Evolutionary conservation across 2,888 invertebrate genomes (phyloP).

Genomic region (Unio pictorum): DNA sequence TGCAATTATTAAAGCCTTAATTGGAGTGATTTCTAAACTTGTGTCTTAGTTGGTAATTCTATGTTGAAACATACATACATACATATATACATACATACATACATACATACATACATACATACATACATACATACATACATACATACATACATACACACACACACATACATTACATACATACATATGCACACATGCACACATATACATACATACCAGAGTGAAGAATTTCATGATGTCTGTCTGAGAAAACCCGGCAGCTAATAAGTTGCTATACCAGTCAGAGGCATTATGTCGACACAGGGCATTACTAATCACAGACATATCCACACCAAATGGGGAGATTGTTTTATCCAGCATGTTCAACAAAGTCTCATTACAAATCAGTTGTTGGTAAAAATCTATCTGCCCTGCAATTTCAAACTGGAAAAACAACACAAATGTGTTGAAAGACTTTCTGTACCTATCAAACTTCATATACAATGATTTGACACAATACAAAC

Average conservation of each 20-base stretch:
- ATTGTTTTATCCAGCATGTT: neutral
- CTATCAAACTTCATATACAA: too few relatives aligned
- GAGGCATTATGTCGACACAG: constrained; percentile 11
- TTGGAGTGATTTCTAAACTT: too few relatives aligned
- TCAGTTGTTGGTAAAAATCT: neutral
- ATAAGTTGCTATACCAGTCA: constrained; percentile 8
- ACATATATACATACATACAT: too few relatives aligned
- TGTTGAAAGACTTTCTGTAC: neutral
- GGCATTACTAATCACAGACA: neutral
- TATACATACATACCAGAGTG: neutral
- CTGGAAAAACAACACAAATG: constrained; percentile 2
- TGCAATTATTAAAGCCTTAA: too few relatives aligned
- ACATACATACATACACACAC: too few relatives aligned
- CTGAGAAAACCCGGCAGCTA: constrained; percentile 1
- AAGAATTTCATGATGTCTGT: constrained; percentile 1
- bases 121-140: too few relatives aligned
- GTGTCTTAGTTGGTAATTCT: too few relatives aligned
- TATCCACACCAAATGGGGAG: neutral
- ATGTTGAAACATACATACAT: too few relatives aligned
- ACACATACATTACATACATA: too few relatives aligned
- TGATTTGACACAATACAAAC: too few relatives aligned
- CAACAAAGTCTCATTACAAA: constrained; percentile 8
- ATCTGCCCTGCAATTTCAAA: constrained; percentile 7
- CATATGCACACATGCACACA: too few relatives aligned
- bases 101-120: too few relatives aligned